These are phyloP conservation scores for Tenualosa ilisha DNA, from an alignment of 2,797 vertebrate species.

Conservation along the genomic window DNA sequence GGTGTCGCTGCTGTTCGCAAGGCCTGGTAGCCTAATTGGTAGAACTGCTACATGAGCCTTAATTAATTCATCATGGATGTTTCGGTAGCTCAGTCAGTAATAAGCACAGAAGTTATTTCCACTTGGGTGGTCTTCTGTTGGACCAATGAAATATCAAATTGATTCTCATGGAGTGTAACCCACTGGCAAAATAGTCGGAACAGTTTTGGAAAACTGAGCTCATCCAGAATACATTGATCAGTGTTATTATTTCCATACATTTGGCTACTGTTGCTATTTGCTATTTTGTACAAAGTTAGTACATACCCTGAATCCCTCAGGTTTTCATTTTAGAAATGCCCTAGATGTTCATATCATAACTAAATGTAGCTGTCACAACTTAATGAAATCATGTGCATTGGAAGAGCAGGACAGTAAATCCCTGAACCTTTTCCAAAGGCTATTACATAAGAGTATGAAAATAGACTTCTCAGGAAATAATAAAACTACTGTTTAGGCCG, in stretches of 20 bases:
- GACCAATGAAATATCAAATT: not conserved
- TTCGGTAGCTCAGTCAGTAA: not conserved
- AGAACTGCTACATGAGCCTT: not conserved
- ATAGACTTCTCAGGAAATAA: constrained; percentile 50
- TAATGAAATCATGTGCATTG: constrained; percentile 34
- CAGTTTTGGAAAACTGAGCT: not conserved
- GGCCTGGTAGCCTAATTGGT: not conserved
- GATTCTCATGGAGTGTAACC: not conserved
- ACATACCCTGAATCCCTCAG: not conserved
- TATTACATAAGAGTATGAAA: constrained; percentile 52
- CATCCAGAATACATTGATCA: not conserved
- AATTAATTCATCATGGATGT: not conserved
- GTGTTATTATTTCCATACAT: not conserved
- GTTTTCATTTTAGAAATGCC: not conserved
- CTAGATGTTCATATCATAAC: not conserved
- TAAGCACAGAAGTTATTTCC: not conserved
- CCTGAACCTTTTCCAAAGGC: constrained; percentile 40
- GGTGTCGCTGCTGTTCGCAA: not conserved
- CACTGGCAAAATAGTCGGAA: not conserved
- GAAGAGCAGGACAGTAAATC: constrained; percentile 35
- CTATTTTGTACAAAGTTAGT: not conserved
- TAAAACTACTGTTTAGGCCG: constrained; percentile 46
- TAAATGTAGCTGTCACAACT: not conserved
- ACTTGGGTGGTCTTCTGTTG: not conserved
- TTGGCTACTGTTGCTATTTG: not conserved